Evolutionary conservation across 30 jellyfish, hydroid and myxozoan genomes (phyloP).

Genomic region (Mastigias papua): DNA sequence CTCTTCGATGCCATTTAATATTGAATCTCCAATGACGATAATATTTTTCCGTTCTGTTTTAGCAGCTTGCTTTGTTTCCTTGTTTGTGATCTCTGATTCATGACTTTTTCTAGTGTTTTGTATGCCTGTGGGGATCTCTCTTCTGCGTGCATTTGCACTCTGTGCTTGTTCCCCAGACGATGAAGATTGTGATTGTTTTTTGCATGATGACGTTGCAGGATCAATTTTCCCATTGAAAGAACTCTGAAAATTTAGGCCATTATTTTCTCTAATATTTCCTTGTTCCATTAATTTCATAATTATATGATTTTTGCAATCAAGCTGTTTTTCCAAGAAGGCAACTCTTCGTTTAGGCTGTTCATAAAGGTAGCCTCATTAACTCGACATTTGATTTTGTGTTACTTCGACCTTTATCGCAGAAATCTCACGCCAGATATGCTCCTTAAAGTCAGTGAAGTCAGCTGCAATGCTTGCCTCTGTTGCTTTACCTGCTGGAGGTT

Average conservation of each 20-base stretch:
- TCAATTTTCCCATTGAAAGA: too few species aligned
- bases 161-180: not conserved
- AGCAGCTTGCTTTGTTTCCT: not conserved
- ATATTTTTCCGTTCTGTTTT: not conserved
- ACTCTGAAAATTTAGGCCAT: too few species aligned
- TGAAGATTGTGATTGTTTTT: not conserved
- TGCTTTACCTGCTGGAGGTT: not conserved
- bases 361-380: not conserved
- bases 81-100: not conserved
- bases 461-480: not conserved
- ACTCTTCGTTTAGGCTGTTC: not conserved
- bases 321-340: not conserved
- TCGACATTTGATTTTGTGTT: not conserved
- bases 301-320: not conserved
- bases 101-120: not conserved
- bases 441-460: not conserved
- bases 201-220: not conserved
- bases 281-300: not conserved
- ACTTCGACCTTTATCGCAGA: not conserved
- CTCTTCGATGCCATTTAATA: slow-evolving; percentile 22
- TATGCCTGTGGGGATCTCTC: not conserved
- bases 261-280: not conserved
- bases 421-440: not conserved
- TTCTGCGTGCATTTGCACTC: not conserved
- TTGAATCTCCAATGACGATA: not conserved